phyloP scores from a whole-genome alignment of 2,888 invertebrate genomes.

The Eulithis testata region DNA sequence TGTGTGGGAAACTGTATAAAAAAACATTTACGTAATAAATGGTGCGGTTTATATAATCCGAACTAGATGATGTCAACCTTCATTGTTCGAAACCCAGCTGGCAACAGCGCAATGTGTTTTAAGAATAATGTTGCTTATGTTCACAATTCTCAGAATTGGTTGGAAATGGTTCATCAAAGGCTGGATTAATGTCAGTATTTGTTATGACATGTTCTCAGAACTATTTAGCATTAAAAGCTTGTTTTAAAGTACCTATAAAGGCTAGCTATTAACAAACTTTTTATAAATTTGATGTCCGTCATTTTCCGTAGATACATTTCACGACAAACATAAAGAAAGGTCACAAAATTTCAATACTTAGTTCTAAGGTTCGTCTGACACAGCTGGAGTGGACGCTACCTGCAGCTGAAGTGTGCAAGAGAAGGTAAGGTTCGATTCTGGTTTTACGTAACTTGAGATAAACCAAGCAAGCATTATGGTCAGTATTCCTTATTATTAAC shows the following conservation, averaged over 20 bases:
- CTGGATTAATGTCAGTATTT: conserved; percentile 8
- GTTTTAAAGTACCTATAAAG: neutral
- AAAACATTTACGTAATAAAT: conserved; percentile 14
- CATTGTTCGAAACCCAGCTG: conserved; percentile 9
- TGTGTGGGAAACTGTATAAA: conserved; percentile 35
- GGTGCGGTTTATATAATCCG: conserved; percentile 12
- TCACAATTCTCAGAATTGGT: conserved; percentile 14
- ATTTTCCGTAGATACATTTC: no score
- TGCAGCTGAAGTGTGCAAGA: no score
- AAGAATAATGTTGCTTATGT: neutral
- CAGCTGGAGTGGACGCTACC: no score
- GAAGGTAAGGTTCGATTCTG: no score
- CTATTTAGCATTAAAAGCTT: neutral
- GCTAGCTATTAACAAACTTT: neutral
- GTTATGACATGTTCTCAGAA: conserved; percentile 1
- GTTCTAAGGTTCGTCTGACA: no score
- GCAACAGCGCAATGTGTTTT: conserved; percentile 6
- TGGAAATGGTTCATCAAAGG: conserved; percentile 17
- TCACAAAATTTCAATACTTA: no score
- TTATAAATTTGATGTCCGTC: no score
- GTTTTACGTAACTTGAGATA: no score
- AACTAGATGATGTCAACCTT: conserved; percentile 11
- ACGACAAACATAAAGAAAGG: no score
- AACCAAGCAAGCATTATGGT: no score
- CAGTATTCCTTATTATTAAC: no score